A percentile compares a stretch with the other conserved stretches of the same genome.
Conservation (phyloP, 2,888 invertebrate species). For the Tetheella fluctuosa region DNA sequence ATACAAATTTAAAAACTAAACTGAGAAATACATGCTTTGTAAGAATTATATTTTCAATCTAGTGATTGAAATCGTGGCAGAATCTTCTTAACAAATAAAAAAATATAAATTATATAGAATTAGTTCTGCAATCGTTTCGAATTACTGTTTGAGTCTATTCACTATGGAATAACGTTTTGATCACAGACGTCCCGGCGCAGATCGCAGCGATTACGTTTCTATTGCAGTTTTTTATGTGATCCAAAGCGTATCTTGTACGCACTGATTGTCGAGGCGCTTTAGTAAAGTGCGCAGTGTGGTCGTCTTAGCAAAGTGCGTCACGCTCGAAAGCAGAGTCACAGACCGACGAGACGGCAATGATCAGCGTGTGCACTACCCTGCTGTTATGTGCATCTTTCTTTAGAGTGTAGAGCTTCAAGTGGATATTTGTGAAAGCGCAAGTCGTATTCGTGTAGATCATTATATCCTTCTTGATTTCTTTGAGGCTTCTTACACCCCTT, state of each 20-base stretch:
- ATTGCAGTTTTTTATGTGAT: background rate
- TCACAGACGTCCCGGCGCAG: background rate
- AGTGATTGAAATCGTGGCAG: too few species aligned
- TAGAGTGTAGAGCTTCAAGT: background rate
- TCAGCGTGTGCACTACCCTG: background rate
- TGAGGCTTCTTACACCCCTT: too few species aligned
- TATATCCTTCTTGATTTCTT: too few species aligned
- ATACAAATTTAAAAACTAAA: too few species aligned
- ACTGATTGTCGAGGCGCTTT: constrained; percentile 3
- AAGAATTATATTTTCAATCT: too few species aligned
- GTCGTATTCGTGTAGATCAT: too few species aligned
- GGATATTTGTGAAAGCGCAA: background rate
- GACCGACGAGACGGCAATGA: background rate
- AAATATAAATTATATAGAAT: too few species aligned
- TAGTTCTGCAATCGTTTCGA: background rate
- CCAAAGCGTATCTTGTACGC: background rate
- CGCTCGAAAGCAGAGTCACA: background rate
- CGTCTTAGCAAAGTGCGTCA: background rate
- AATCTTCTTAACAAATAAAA: too few species aligned
- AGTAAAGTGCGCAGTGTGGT: background rate
- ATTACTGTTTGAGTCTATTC: background rate
- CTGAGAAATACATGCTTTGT: too few species aligned
- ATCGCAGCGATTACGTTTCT: background rate
- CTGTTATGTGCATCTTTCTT: background rate
- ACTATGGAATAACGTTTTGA: background rate